Conservation (phyloP, 1,140 invertebrate genomes). For the Dendroctonus valens region DNA sequence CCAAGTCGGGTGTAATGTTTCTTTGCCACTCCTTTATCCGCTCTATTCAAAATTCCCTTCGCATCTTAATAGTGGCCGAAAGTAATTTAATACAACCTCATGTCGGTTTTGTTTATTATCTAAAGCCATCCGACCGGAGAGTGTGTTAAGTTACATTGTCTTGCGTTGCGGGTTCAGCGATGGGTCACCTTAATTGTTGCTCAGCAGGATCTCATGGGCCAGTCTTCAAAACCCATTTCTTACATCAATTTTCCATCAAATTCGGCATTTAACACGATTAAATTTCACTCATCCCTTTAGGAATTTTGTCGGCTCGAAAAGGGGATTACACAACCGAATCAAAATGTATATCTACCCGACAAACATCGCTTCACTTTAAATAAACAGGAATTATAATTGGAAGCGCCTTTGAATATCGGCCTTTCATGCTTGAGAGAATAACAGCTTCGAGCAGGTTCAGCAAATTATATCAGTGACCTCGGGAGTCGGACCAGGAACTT, state of each 20-base stretch:
- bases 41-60: conserved; percentile 24
- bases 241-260: no score
- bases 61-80: conserved; percentile 23
- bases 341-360: conserved; percentile 6
- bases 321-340: conserved; percentile 10
- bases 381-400: conserved; percentile 21
- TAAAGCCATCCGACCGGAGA: conserved; percentile 14
- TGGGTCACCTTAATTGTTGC: conserved; percentile 2
- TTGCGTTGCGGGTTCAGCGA: not conserved
- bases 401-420: conserved; percentile 20
- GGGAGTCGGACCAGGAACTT: conserved; percentile 6
- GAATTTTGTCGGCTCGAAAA: not conserved
- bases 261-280: no score
- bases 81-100: conserved; percentile 22
- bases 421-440: conserved; percentile 17
- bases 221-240: no score
- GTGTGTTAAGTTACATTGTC: conserved; percentile 20
- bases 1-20: conserved; percentile 13
- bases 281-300: no score
- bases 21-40: conserved; percentile 22
- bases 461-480: conserved; percentile 13
- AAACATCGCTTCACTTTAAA: conserved; percentile 17
- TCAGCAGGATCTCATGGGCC: not conserved
- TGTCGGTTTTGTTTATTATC: conserved; percentile 22
- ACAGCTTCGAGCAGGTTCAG: conserved; percentile 3